phyloP scores from a whole-genome alignment of 2,888 invertebrate genomes.

The Drosophila paranaensis region DNA sequence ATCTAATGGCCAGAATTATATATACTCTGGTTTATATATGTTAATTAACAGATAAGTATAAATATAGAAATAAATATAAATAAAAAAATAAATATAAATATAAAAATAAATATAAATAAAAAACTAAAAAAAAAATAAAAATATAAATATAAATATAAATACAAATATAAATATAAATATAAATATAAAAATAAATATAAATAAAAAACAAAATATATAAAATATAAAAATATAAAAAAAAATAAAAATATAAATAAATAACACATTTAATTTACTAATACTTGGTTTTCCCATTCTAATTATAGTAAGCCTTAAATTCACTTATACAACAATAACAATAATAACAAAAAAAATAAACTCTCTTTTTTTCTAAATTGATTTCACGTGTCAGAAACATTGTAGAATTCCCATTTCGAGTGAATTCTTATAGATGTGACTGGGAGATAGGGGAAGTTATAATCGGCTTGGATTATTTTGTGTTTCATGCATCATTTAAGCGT shows the following conservation, averaged over 20 bases:
- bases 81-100: background rate
- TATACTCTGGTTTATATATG: background rate
- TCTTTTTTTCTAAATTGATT: background rate
- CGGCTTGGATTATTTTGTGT: slow-evolving; percentile 20
- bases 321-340: too few species aligned
- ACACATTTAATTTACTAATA: background rate
- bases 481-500: slow-evolving; percentile 45
- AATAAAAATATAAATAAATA: background rate
- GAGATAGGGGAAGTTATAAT: slow-evolving; percentile 11
- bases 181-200: slow-evolving; percentile 1
- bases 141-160: background rate
- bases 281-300: background rate
- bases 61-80: background rate
- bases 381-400: background rate
- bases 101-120: background rate
- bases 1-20: background rate
- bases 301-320: too few species aligned
- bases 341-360: background rate
- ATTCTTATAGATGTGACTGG: background rate
- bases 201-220: background rate
- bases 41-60: background rate
- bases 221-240: background rate
- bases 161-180: background rate
- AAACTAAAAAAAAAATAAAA: too few species aligned
- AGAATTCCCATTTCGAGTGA: background rate